Percentiles rank a stretch among this genome's conserved stretches.
These are phyloP conservation scores for Reinhardtius hippoglossoides DNA, from an alignment of 2,113 vertebrate species.

Conservation along the genomic window DNA sequence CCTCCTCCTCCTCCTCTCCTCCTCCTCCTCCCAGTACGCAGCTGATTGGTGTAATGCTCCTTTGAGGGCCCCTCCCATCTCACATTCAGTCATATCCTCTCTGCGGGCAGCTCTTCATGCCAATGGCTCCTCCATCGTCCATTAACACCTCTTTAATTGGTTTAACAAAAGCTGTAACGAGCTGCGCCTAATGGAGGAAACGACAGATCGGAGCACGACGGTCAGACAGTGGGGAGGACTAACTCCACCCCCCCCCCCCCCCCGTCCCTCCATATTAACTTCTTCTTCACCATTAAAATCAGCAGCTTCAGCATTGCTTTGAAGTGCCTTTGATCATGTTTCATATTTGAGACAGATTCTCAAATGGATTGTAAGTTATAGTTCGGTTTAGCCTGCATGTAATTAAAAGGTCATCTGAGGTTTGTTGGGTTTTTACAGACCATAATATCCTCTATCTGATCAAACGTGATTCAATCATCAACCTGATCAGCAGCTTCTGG, in stretches of 20 bases:
- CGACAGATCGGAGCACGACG: conserved; percentile 48
- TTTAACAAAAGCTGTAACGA: conserved; percentile 81
- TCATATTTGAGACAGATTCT: background rate
- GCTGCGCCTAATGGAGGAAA: conserved; percentile 79
- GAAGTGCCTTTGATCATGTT: too few species aligned
- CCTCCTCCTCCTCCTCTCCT: too few species aligned
- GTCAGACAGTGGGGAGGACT: background rate
- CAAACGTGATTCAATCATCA: background rate
- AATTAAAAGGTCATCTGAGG: background rate
- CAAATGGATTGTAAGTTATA: too few species aligned
- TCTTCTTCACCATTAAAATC: too few species aligned
- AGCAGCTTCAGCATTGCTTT: too few species aligned
- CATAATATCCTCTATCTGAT: background rate
- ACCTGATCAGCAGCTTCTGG: background rate
- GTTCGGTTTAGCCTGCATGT: background rate
- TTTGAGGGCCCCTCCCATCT: background rate
- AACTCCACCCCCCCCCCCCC: too few species aligned
- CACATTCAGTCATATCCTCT: conserved; percentile 41
- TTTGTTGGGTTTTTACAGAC: background rate
- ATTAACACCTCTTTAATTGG: conserved; percentile 85
- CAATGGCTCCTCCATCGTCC: conserved; percentile 49
- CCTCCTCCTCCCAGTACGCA: conserved; percentile 1
- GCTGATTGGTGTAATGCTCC: conserved; percentile 5
- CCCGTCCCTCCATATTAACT: too few species aligned
- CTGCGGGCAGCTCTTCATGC: conserved; percentile 53